Conservation (phyloP, 1,140 invertebrate species). For the Leptopilina clavipes region DNA sequence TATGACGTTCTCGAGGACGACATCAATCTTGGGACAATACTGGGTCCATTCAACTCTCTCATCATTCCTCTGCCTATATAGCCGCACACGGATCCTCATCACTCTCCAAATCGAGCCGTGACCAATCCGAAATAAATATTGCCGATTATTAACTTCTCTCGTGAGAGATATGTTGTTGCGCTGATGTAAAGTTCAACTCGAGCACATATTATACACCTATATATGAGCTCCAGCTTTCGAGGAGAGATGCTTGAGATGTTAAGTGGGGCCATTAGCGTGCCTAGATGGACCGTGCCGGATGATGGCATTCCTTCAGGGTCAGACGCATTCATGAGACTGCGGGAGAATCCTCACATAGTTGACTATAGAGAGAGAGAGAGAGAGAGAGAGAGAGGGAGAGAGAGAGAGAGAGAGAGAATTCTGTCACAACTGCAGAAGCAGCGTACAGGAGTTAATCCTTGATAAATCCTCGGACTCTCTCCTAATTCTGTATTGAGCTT, state of each 20-base stretch:
- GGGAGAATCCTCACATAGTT: conserved; percentile 20
- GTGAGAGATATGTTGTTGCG: conserved; percentile 19
- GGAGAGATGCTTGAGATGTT: conserved; percentile 70
- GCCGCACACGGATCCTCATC: conserved; percentile 59
- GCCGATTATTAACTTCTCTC: conserved; percentile 71
- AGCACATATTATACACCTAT: too few species aligned
- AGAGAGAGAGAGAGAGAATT: too few species aligned
- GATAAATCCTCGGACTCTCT: conserved; percentile 61
- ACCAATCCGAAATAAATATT: conserved; percentile 75
- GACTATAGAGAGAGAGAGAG: too few species aligned
- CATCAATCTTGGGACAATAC: conserved; percentile 70
- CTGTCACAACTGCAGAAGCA: conserved; percentile 33
- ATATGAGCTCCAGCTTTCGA: conserved; percentile 37
- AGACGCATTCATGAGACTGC: conserved; percentile 3
- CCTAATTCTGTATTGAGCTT: conserved; percentile 62
- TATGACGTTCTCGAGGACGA: conserved; percentile 58
- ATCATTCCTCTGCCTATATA: conserved; percentile 56
- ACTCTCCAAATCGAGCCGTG: conserved; percentile 70
- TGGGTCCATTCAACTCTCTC: conserved; percentile 56
- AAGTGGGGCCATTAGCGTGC: conserved; percentile 74
- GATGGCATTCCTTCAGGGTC: conserved; percentile 60
- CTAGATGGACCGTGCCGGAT: conserved; percentile 53
- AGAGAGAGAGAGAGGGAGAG: too few species aligned
- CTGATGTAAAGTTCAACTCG: conserved; percentile 48
- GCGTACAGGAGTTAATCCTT: conserved; percentile 58